Base-by-base conservation (phyloP, 2,797 vertebrate genomes). In the Gila robusta region DNA sequence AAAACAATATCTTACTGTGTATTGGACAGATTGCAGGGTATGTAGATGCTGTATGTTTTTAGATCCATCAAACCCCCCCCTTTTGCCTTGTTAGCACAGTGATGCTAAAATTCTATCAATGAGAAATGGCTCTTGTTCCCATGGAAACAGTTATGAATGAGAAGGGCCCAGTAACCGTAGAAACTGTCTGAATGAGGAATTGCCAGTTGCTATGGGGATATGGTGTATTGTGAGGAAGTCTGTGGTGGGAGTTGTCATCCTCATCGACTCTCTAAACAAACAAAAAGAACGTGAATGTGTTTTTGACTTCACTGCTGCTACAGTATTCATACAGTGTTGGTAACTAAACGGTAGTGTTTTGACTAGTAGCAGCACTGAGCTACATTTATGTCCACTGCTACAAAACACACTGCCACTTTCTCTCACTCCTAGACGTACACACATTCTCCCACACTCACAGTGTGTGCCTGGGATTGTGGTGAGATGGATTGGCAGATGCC, bases 111-210 rank as follows among this genome's bases (percentile, higher is more conserved):
- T 95, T 96, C 93, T 96, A 96, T 98, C 97, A 97, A 97, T 97
- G 97, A 96, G 93, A 92, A 93, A 91, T 93, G 91, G 93, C 93
- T 91, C 92, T 91, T 90, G 94, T 97, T 96, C 91, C 96, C 93
- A 95, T 96, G 96, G 96, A 94, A 96, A 97, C 96, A 92, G 92
- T 95, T 96, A 96, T 97, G 96, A 98, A 97, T 97, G 97, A 97
- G 95, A 96, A 94, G 90, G 92, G 90, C 93, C 92, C 93, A 89
- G 96, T 96, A 96, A 96, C 96, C 93, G 93, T 95, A 96, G 95
- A 95, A 96, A 97, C 95, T 86, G 94, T 92, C 92, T 96, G 96
- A 97, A 96, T 96, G 96, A 96, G 95, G 95, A 95, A 94, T 94
- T 94, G 95, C 94, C 90, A 81, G 93, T 96, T 95, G 93, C 94